Base-by-base conservation (phyloP, 2,797 vertebrate genomes). In the Chromis chromis region DNA sequence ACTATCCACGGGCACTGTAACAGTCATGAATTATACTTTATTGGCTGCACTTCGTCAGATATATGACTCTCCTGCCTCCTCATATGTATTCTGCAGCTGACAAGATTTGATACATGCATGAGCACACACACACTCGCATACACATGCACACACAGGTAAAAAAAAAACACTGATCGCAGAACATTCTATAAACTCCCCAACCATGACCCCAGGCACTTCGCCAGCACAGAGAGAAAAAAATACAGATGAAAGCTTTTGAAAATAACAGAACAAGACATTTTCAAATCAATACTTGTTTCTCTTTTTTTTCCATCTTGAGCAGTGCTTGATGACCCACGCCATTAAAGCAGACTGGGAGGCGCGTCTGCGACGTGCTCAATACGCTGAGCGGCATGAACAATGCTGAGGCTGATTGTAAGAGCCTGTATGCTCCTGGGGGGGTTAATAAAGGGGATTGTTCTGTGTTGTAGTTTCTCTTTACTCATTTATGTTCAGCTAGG, bases 11-110 rank as follows among this genome's bases (percentile, higher is more conserved):
- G 88, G 68, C 90, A 88, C 88, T 83, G 91, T 91, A 92, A 91
- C 85, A 84, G 67, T 85, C 89, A 90, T 94, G 90, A 92, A 92
- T 94, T 92, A 89, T 87, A 87, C 90, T 91, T 93, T 94, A 93
- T 92, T 92, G 91, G 89, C 86, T 79, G 83, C 85, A 88, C 83
- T 92, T 86, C 74, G 86, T 90, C 88, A 94, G 89, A 90, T 91
- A 91, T 91, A 92, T 44, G 91, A 91, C 88, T 91, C 93, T 86
- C 85, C 78, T 79, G 81, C 84, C 86, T 88, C 76, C 81, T 84
- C 70, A 27, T 82, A 86, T 84, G 88, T 88, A 87, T 91, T 90
- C 82, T 77, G 71, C 44, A 0, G 52, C 81, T 87, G 90, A 88
- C 89, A 86, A 85, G 81, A 86, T 89, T 84, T 91, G 89, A 89